These are phyloP conservation scores for Callorhinus ursinus DNA, from an alignment of 2,113 vertebrate species.

Conservation along the genomic window DNA sequence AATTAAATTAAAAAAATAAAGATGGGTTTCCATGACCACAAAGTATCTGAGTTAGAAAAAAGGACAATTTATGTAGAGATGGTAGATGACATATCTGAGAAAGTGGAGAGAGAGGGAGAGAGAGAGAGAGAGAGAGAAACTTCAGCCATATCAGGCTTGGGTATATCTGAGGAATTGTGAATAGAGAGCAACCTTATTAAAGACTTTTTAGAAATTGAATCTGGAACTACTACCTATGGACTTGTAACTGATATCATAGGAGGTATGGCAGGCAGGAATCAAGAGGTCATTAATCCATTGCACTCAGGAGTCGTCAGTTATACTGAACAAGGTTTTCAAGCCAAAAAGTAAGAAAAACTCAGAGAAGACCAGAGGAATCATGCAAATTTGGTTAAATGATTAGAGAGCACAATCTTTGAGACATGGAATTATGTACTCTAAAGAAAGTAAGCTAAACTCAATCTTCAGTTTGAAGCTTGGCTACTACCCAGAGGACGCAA, in stretches of 20 bases:
- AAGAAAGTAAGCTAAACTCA: slow-evolving; percentile 34
- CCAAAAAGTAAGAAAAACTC: slow-evolving; percentile 25
- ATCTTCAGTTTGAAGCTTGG: slow-evolving; percentile 36
- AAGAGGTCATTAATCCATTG: neutral
- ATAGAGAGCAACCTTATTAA: neutral
- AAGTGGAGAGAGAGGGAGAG: neutral
- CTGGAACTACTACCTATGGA: neutral
- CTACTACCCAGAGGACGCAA: neutral
- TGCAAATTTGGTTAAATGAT: neutral
- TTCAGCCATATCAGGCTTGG: neutral
- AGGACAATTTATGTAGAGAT: neutral
- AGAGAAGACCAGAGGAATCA: neutral
- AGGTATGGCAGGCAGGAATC: neutral
- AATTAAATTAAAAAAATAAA: neutral
- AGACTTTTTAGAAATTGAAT: neutral
- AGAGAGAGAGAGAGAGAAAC: neutral
- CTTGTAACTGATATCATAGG: neutral
- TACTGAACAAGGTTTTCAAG: neutral
- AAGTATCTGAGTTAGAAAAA: neutral
- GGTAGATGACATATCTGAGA: neutral
- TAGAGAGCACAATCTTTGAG: slow-evolving; percentile 2
- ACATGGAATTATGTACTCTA: neutral
- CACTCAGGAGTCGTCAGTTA: neutral
- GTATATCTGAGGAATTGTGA: neutral
- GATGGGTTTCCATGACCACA: neutral